A percentile compares a stretch with the other conserved stretches of the same genome.
These are phyloP conservation scores for Apamea crenata DNA, from an alignment of 2,888 invertebrate genomes.

Conservation along the genomic window DNA sequence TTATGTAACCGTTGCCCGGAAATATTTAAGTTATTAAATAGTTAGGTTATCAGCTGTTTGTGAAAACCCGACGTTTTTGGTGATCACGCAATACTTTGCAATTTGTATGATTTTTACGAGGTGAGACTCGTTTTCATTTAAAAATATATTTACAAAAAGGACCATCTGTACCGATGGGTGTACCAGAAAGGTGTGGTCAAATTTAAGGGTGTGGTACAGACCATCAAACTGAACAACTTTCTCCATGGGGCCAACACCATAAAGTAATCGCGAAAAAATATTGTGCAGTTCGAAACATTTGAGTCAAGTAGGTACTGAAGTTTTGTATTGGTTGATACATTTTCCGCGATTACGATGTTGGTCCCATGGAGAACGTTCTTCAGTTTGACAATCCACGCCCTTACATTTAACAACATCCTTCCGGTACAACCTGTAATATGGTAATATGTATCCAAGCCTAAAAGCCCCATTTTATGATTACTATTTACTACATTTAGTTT, in stretches of 20 bases:
- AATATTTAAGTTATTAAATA: no score
- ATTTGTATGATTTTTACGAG: background rate
- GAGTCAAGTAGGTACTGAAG: background rate
- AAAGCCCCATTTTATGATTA: background rate
- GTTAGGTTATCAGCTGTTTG: background rate
- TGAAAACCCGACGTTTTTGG: background rate
- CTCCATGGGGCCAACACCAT: background rate
- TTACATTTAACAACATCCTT: background rate
- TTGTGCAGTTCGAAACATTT: background rate
- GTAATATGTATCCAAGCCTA: background rate
- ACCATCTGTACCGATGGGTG: background rate
- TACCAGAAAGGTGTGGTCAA: background rate
- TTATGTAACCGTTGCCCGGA: no score
- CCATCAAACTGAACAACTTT: background rate
- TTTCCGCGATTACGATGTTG: background rate
- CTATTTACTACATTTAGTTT: slow-evolving; percentile 11
- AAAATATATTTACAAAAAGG: background rate
- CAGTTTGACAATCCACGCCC: background rate
- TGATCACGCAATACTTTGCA: background rate
- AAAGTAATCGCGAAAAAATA: background rate
- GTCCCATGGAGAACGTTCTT: no score
- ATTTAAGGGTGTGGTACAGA: no score
- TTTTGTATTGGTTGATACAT: background rate
- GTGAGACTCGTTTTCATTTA: background rate
- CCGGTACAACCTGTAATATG: background rate